Evolutionary conservation across 2,888 invertebrate genomes (phyloP).

Genomic region (Notodonta ziczac): DNA sequence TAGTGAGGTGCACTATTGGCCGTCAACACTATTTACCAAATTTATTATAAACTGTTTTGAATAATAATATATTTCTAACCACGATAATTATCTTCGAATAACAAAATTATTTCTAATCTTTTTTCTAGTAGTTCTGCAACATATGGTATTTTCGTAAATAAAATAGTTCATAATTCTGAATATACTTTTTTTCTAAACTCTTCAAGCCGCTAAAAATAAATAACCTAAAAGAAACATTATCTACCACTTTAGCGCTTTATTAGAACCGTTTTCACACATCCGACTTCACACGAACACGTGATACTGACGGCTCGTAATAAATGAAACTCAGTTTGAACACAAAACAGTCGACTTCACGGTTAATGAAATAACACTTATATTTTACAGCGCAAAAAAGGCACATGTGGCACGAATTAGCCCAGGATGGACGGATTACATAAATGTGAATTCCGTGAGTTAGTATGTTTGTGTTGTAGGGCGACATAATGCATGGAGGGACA

Average conservation of each 20-base stretch:
- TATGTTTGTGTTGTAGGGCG: conserved; percentile 77
- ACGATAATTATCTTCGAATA: too few relatives aligned
- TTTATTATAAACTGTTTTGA: too few relatives aligned
- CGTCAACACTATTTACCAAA: too few relatives aligned
- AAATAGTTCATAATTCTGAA: neutral
- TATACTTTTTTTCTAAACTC: conserved; percentile 4
- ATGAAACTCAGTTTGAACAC: conserved; percentile 36
- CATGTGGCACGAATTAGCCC: conserved; percentile 77
- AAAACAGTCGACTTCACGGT: conserved; percentile 52
- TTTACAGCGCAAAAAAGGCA: conserved; percentile 76
- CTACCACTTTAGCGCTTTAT: conserved; percentile 33
- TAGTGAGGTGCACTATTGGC: too few relatives aligned
- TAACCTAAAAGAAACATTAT: conserved; percentile 24
- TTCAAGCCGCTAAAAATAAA: conserved; percentile 24
- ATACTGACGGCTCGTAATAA: conserved; percentile 48
- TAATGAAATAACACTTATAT: conserved; percentile 79
- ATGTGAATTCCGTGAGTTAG: conserved; percentile 78
- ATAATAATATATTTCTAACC: too few relatives aligned
- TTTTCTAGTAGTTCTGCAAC: too few relatives aligned
- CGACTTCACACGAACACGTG: conserved; percentile 48
- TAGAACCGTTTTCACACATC: conserved; percentile 35
- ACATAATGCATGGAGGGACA: conserved; percentile 73
- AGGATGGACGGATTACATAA: conserved; percentile 78
- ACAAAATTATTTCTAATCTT: too few relatives aligned
- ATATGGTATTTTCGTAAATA: neutral